These are phyloP conservation scores for Ammodytes dubius DNA, from an alignment of 2,113 vertebrate genomes.

Conservation along the genomic window DNA sequence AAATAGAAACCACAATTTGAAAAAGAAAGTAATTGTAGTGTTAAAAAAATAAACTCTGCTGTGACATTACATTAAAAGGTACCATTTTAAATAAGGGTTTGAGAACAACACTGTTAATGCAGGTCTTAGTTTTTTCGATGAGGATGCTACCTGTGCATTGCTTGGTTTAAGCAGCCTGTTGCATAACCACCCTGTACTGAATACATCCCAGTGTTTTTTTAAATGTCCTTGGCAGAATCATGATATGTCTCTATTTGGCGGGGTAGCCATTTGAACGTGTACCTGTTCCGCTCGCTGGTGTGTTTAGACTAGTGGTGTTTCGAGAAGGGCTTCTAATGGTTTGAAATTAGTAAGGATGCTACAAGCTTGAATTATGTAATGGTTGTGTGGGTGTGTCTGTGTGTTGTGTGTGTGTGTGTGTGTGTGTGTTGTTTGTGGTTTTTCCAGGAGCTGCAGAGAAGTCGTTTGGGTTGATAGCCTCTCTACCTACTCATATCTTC, in stretches of 20 bases:
- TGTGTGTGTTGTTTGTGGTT: background rate
- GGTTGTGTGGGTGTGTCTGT: slow-evolving; percentile 18
- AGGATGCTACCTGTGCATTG: background rate
- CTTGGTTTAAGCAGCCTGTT: slow-evolving; percentile 60
- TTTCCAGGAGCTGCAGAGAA: slow-evolving; percentile 47
- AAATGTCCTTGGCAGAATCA: slow-evolving; percentile 27
- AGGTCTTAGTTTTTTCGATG: slow-evolving; percentile 26
- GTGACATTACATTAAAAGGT: background rate
- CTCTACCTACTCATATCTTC: slow-evolving; percentile 37
- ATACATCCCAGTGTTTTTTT: slow-evolving; percentile 48
- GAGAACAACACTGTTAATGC: background rate
- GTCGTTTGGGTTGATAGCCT: slow-evolving; percentile 59
- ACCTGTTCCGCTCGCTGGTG: slow-evolving; percentile 65
- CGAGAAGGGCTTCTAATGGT: no score
- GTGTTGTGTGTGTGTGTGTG: slow-evolving; percentile 15
- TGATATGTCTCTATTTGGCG: slow-evolving; percentile 35
- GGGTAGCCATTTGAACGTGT: slow-evolving; percentile 33
- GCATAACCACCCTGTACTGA: slow-evolving; percentile 63
- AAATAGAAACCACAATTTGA: background rate
- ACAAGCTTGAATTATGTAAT: slow-evolving; percentile 71
- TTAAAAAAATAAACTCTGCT: no score
- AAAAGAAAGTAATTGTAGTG: no score
- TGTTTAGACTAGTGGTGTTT: no score
- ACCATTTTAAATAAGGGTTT: slow-evolving; percentile 19
- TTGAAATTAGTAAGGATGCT: no score